Evolutionary conservation across 2,888 invertebrate species (phyloP), one percentile per base, ranked within the genome.

Genomic region (Phymatocera aterrima): DNA sequence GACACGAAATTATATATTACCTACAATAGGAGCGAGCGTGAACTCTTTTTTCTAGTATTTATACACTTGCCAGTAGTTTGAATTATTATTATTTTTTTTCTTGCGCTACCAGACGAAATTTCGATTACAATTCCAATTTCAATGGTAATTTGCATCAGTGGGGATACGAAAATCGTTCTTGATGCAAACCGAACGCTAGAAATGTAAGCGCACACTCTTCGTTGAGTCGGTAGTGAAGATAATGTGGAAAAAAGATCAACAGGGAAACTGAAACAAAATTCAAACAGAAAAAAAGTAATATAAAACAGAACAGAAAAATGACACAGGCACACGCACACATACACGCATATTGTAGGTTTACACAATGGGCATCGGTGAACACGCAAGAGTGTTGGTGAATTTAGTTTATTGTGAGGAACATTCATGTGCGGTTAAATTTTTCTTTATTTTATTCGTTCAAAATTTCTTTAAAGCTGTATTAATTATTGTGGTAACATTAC

Each of bases 341-440:
- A 68, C 5, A 54, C 10, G 68, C 68, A 68, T 5, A 40, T 6
- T 0, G 5, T 24, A 34, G 15, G 51, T 40, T 18, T 34, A 54
- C 68, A 54, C 24, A 77, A 65, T 78, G 78, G 78, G 57, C 68
- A 43, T 78, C 68, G 78, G 54, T 65, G 78, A 78, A 78, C 75
- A 51, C 72, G 72, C 34, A 72, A 48, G 48, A 72, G 51, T 72
- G 48, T 72, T 72, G 28, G 70, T 31, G 34, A 72, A 51, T 72
- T n/a, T 24, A n/a, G n/a, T n/a, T n/a, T n/a, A n/a, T n/a, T n/a
- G n/a, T n/a, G n/a, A n/a, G n/a, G n/a, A n/a, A n/a, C n/a, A n/a
- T n/a, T n/a, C n/a, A n/a, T n/a, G n/a, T n/a, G n/a, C n/a, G n/a
- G n/a, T n/a, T n/a, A n/a, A n/a, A n/a, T n/a, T n/a, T n/a, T n/a